A percentile compares a stretch with the other conserved stretches of the same genome.
Conservation (phyloP, 1,140 invertebrate species). For the Atta texana region DNA sequence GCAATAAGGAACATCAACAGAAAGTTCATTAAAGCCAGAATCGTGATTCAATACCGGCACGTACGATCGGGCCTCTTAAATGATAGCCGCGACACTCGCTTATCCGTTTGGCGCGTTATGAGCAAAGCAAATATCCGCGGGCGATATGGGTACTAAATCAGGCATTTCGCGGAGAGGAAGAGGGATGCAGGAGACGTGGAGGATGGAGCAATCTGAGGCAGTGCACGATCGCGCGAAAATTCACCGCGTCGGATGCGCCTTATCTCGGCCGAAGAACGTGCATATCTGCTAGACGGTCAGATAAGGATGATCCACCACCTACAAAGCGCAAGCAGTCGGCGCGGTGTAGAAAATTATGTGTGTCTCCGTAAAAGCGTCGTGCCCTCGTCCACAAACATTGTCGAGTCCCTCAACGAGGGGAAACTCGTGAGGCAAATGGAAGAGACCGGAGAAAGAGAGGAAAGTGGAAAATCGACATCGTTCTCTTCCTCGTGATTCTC, state of each 20-base stretch:
- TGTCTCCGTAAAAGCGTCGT: conserved; percentile 47
- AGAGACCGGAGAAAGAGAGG: background rate
- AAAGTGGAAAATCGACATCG: conserved; percentile 2
- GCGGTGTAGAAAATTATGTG: conserved; percentile 67
- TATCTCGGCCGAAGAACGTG: conserved; percentile 64
- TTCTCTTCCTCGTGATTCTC: conserved; percentile 72
- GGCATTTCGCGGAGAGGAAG: background rate
- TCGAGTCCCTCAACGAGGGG: conserved; percentile 15
- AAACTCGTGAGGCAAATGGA: conserved; percentile 27
- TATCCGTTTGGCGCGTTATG: conserved; percentile 44
- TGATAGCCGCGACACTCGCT: conserved; percentile 39
- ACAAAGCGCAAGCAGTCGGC: conserved; percentile 50
- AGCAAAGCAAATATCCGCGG: conserved; percentile 55
- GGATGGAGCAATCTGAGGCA: conserved; percentile 50
- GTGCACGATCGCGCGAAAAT: conserved; percentile 61
- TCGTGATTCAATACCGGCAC: conserved; percentile 13
- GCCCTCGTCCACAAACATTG: conserved; percentile 61
- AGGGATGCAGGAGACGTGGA: background rate
- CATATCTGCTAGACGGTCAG: conserved; percentile 60
- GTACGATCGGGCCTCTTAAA: conserved; percentile 45
- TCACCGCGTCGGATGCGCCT: conserved; percentile 67
- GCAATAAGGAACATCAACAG: background rate
- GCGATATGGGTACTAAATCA: conserved; percentile 54
- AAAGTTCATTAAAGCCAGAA: conserved; percentile 7
- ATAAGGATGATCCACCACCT: conserved; percentile 65